A percentile compares a stretch with the other conserved stretches of the same genome.
Evolutionary conservation across 1,140 invertebrate species (phyloP).

Genomic region (Polypedilum vanderplanki): DNA sequence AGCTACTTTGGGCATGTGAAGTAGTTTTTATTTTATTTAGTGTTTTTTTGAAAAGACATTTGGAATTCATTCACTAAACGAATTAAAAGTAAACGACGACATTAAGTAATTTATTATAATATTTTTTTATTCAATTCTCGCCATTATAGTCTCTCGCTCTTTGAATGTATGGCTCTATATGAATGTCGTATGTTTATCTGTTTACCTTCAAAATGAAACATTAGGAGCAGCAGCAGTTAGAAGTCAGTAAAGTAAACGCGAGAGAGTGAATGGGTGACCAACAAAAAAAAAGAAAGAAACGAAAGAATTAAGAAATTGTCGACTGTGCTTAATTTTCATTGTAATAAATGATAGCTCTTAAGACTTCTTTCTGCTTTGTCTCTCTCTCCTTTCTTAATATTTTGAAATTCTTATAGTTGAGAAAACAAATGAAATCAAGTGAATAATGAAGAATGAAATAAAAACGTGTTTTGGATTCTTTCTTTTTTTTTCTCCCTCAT

Average conservation of each 20-base stretch:
- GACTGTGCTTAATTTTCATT: conserved; percentile 18
- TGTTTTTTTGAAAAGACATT: too few relatives aligned
- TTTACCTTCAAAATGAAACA: conserved; percentile 18
- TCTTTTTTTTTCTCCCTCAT: too few relatives aligned
- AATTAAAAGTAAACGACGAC: conserved; percentile 18
- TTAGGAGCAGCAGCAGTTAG: not conserved
- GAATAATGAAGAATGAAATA: too few relatives aligned
- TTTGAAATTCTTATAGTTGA: too few relatives aligned
- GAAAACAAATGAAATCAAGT: too few relatives aligned
- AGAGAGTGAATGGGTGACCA: not conserved
- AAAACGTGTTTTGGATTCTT: too few relatives aligned
- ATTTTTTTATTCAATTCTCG: conserved; percentile 2
- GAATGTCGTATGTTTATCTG: conserved; percentile 6
- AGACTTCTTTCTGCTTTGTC: not conserved
- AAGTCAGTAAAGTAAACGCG: not conserved
- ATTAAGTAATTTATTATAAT: conserved; percentile 15
- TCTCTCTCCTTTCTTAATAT: too few relatives aligned
- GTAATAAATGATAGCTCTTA: conserved; percentile 7
- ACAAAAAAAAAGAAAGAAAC: not conserved
- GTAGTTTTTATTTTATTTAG: too few relatives aligned
- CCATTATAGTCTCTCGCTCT: not conserved
- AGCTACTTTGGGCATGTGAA: too few relatives aligned
- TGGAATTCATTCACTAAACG: not conserved
- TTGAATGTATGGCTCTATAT: not conserved
- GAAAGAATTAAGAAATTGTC: conserved; percentile 13